These are phyloP conservation scores for Propsilocerus akamusi DNA, from an alignment of 1,140 invertebrate species.

Conservation along the genomic window DNA sequence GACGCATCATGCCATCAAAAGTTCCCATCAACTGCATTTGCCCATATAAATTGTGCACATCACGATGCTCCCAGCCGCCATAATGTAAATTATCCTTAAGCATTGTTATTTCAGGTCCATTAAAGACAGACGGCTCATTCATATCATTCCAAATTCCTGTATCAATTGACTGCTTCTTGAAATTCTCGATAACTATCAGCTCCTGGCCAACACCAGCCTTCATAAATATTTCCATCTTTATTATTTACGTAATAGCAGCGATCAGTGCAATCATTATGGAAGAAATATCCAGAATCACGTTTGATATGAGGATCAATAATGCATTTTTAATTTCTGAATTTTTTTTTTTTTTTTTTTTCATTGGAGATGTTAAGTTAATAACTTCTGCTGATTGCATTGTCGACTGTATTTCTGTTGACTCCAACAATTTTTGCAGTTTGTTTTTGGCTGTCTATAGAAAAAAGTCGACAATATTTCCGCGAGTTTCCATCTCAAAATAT, in stretches of 20 bases:
- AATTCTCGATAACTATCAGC: conserved; percentile 80
- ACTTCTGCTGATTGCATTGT: too few relatives aligned
- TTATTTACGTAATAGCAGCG: conserved; percentile 78
- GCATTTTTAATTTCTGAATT: conserved; percentile 80
- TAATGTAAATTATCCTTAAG: conserved; percentile 67
- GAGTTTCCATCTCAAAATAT: too few relatives aligned
- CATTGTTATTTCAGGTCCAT: conserved; percentile 94
- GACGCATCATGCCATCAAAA: conserved; percentile 58
- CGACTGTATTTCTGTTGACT: too few relatives aligned
- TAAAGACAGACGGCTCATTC: conserved; percentile 99
- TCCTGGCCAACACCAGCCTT: conserved; percentile 69
- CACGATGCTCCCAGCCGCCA: conserved; percentile 79
- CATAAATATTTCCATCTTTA: conserved; percentile 81
- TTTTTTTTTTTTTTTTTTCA: too few relatives aligned
- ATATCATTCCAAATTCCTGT: conserved; percentile 99
- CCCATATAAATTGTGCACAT: conserved; percentile 94
- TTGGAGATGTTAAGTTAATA: too few relatives aligned
- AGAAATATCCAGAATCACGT: conserved; percentile 66
- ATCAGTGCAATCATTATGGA: conserved; percentile 73
- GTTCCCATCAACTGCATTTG: conserved; percentile 46
- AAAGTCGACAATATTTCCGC: too few relatives aligned
- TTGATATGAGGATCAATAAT: conserved; percentile 99
- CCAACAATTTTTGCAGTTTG: too few relatives aligned
- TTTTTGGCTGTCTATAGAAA: too few relatives aligned
- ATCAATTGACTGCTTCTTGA: conserved; percentile 72